Percentiles rank a stretch among this genome's conserved stretches.
These are phyloP conservation scores for Synodontis membranacea DNA, from an alignment of 2,113 vertebrate species.

Conservation along the genomic window DNA sequence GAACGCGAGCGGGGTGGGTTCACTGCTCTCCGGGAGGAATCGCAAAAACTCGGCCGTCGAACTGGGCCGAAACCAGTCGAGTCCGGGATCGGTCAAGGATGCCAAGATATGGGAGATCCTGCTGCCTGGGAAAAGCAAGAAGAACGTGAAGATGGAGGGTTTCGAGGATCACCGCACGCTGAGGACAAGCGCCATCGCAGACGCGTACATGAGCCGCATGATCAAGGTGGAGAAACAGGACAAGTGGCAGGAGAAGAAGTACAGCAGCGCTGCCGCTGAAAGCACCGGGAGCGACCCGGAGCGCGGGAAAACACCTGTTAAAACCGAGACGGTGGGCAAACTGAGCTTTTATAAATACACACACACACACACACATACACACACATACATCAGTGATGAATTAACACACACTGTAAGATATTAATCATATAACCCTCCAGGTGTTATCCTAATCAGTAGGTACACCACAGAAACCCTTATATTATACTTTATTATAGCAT, in stretches of 20 bases:
- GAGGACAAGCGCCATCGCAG: conserved; percentile 72
- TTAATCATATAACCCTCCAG: neutral
- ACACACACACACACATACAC: too few species aligned
- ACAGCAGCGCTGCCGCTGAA: conserved; percentile 53
- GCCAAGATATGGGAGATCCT: conserved; percentile 80
- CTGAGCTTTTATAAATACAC: neutral
- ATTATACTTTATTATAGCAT: too few species aligned
- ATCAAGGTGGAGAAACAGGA: conserved; percentile 93
- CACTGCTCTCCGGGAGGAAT: conserved; percentile 74
- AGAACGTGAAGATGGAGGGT: conserved; percentile 78
- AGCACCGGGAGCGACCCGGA: conserved; percentile 74
- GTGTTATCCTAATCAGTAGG: neutral
- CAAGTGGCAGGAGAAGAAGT: conserved; percentile 73
- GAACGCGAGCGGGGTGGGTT: conserved; percentile 60
- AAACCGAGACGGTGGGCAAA: conserved; percentile 81
- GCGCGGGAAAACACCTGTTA: conserved; percentile 70
- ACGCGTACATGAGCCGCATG: conserved; percentile 91
- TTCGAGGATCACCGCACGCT: conserved; percentile 74
- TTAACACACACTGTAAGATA: neutral
- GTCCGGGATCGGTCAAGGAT: conserved; percentile 65
- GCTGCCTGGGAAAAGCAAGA: conserved; percentile 82
- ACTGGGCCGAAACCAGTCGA: conserved; percentile 68
- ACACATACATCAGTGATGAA: neutral
- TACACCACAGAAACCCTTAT: neutral
- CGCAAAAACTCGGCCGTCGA: conserved; percentile 87